Percentiles rank a stretch among this genome's conserved stretches.
phyloP scores from a whole-genome alignment of 2,888 invertebrate species.

The Caenorhabditis afra region DNA sequence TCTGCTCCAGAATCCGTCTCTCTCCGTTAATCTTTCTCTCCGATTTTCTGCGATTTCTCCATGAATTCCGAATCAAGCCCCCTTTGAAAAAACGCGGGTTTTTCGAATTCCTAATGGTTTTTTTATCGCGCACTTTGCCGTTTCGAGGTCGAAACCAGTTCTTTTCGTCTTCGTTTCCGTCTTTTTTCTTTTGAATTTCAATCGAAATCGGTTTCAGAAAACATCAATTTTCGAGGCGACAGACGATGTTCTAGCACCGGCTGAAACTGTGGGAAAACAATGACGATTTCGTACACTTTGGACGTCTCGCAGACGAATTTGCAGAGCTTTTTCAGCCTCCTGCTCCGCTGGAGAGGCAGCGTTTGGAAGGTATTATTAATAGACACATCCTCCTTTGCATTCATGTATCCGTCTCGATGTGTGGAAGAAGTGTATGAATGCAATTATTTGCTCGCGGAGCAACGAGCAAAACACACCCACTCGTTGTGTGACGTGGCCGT shows the following conservation, averaged over 20 bases:
- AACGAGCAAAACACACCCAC: constrained; percentile 48
- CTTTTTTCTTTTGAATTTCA: neutral
- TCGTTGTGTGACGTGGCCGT: constrained; percentile 12
- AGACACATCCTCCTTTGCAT: constrained; percentile 37
- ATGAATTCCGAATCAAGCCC: constrained; percentile 32
- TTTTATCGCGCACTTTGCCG: constrained; percentile 33
- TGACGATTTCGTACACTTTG: constrained; percentile 70
- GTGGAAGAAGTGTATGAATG: constrained; percentile 37
- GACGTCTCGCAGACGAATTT: constrained; percentile 67
- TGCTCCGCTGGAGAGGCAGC: constrained; percentile 68
- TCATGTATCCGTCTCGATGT: neutral
- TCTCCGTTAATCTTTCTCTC: constrained; percentile 6
- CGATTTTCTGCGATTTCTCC: constrained; percentile 6
- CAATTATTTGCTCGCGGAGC: constrained; percentile 22
- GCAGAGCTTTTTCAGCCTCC: constrained; percentile 69
- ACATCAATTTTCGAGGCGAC: neutral
- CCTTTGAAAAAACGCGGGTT: constrained; percentile 5
- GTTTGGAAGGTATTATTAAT: constrained; percentile 72
- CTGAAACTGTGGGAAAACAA: constrained; percentile 13
- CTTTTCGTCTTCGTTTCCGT: constrained; percentile 6
- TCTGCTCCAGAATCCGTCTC: constrained; percentile 3
- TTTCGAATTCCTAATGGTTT: constrained; percentile 16
- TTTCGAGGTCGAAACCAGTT: constrained; percentile 29
- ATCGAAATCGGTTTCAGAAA: constrained; percentile 6
- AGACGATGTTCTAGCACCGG: constrained; percentile 26